phyloP scores from a whole-genome alignment of 1,140 invertebrate species.

The Aphelenchoides fujianensis region DNA sequence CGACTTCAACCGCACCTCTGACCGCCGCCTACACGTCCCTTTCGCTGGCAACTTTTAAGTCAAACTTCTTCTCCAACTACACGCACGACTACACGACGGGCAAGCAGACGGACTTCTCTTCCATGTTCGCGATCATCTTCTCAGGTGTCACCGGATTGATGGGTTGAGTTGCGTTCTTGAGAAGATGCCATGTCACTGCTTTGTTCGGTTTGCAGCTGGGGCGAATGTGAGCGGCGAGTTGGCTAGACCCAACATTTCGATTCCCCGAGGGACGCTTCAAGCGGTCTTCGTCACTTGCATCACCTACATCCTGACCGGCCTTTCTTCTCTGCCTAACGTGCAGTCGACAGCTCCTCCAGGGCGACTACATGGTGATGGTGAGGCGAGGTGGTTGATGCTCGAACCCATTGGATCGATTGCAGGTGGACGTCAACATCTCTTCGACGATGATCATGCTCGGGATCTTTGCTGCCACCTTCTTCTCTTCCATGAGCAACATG shows the following conservation, averaged over 20 bases:
- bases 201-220: too few relatives aligned
- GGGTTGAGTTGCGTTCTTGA: constrained; percentile 42
- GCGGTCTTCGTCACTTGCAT: constrained; percentile 85
- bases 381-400: too few relatives aligned
- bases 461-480: constrained; percentile 89
- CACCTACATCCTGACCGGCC: constrained; percentile 80
- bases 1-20: constrained; percentile 52
- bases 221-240: constrained; percentile 98
- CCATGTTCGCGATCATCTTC: constrained; percentile 67
- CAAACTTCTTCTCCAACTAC: constrained; percentile 62
- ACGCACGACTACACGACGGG: constrained; percentile 65
- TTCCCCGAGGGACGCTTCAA: constrained; percentile 86
- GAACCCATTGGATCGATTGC: too few relatives aligned
- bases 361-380: constrained; percentile 78
- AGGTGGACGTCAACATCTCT: constrained; percentile 84
- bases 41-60: constrained; percentile 55
- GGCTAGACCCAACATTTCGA: constrained; percentile 83
- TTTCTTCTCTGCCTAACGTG: constrained; percentile 82
- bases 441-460: constrained; percentile 86
- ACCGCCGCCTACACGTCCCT: constrained; percentile 58
- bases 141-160: constrained; percentile 65
- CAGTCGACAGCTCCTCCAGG: constrained; percentile 74
- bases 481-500: constrained; percentile 88
- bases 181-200: too few relatives aligned
- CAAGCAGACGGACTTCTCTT: constrained; percentile 64